Percentiles rank a stretch among this genome's conserved stretches.
These are phyloP conservation scores for Aeoliscus strigatus DNA, from an alignment of 2,797 vertebrate genomes.

Conservation along the genomic window DNA sequence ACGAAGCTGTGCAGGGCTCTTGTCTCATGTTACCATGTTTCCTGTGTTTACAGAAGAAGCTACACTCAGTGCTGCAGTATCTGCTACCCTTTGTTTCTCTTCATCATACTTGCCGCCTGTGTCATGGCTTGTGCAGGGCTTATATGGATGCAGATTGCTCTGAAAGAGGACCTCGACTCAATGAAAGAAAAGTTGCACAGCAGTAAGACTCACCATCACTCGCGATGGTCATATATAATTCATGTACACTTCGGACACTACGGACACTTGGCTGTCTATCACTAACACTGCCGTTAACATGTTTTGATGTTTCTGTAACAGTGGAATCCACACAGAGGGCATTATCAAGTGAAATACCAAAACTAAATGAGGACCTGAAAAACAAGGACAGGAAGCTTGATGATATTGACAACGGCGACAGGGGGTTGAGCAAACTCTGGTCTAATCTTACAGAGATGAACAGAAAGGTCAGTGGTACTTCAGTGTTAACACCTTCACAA, in stretches of 20 bases:
- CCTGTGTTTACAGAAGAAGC: slow-evolving; percentile 73
- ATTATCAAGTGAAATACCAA: slow-evolving; percentile 89
- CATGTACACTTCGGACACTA: slow-evolving; percentile 1
- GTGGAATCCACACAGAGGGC: slow-evolving; percentile 94
- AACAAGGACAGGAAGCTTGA: slow-evolving; percentile 83
- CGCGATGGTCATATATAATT: slow-evolving; percentile 7
- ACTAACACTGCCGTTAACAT: slow-evolving; percentile 12
- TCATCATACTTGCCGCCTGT: slow-evolving; percentile 90
- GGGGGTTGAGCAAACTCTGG: slow-evolving; percentile 87
- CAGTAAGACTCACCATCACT: slow-evolving; percentile 73
- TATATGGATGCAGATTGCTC: slow-evolving; percentile 97
- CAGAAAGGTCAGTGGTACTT: slow-evolving; percentile 83
- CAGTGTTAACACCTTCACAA: too few relatives aligned
- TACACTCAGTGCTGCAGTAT: slow-evolving; percentile 89
- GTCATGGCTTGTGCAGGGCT: slow-evolving; percentile 91
- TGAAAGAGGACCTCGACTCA: slow-evolving; percentile 91
- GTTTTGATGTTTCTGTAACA: slow-evolving; percentile 52
- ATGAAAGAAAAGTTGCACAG: slow-evolving; percentile 91
- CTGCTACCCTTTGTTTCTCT: slow-evolving; percentile 91
- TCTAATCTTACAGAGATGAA: slow-evolving; percentile 92
- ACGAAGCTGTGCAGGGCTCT: slow-evolving; percentile 17
- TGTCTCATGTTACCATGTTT: slow-evolving; percentile 35
- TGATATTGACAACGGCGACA: slow-evolving; percentile 85
- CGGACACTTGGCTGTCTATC: too few relatives aligned
- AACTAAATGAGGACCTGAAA: slow-evolving; percentile 90